Evolutionary conservation across 2,888 invertebrate genomes (phyloP).

Genomic region (Mantis religiosa): DNA sequence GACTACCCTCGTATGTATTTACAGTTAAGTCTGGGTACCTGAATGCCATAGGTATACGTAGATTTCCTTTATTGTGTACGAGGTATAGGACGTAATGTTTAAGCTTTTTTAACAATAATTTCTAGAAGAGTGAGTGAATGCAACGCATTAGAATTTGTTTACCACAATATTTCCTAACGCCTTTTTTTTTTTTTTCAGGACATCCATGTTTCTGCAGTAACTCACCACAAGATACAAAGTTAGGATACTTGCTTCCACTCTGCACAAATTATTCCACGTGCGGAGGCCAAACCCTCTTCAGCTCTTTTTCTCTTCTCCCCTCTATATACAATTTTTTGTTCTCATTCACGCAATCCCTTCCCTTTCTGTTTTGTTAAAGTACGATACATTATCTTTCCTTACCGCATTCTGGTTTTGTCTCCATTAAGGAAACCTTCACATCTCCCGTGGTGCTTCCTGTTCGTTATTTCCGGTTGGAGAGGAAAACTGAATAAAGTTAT

Average conservation of each 20-base stretch:
- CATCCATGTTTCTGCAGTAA: no score
- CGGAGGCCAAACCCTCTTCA: not conserved
- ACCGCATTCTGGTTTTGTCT: not conserved
- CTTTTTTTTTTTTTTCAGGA: no score
- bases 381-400: not conserved
- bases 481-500: not conserved
- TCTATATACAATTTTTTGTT: not conserved
- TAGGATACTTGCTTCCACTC: not conserved
- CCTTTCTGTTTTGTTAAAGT: not conserved
- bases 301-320: not conserved
- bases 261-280: not conserved
- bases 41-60: no score
- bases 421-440: not conserved
- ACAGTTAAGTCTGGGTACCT: no score
- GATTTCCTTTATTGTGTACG: no score
- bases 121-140: no score
- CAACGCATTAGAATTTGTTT: no score
- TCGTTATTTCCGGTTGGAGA: not conserved
- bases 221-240: no score
- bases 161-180: rapidly evolving
- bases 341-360: not conserved
- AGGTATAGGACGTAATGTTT: no score
- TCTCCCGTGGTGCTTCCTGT: not conserved
- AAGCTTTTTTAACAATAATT: no score
- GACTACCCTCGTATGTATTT: no score